Conservation (phyloP, 2,113 vertebrate genomes). For the Alouatta palliata region DNA sequence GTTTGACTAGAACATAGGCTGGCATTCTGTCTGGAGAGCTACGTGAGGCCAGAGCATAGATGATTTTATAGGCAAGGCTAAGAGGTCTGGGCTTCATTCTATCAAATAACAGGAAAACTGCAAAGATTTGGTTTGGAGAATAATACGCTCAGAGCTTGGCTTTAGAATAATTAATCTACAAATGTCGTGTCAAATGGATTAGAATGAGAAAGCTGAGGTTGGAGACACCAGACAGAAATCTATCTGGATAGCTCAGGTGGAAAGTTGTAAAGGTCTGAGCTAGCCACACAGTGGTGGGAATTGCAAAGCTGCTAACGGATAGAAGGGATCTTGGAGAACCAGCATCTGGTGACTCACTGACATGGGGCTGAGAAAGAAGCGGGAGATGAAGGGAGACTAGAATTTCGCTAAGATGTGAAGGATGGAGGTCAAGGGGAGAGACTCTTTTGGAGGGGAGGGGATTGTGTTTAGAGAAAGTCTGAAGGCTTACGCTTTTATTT, state of each 20-base stretch:
- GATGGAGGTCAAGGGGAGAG: neutral
- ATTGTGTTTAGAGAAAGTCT: slow-evolving; percentile 29
- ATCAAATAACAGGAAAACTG: neutral
- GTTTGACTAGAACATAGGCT: neutral
- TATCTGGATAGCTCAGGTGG: neutral
- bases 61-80: neutral
- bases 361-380: neutral
- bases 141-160: neutral
- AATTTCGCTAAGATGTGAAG: neutral
- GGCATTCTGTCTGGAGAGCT: neutral
- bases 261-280: neutral
- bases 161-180: neutral
- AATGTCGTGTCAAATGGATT: neutral
- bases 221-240: neutral
- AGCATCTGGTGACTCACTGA: neutral
- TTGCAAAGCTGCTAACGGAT: neutral
- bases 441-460: neutral
- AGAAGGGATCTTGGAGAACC: neutral
- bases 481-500: slow-evolving; percentile 46
- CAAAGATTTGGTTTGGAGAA: neutral
- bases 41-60: neutral
- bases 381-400: neutral
- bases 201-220: neutral
- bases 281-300: neutral
- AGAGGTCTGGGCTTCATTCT: neutral